Evolutionary conservation across 2,888 invertebrate species (phyloP).

Genomic region (Andricus quercusramuli): DNA sequence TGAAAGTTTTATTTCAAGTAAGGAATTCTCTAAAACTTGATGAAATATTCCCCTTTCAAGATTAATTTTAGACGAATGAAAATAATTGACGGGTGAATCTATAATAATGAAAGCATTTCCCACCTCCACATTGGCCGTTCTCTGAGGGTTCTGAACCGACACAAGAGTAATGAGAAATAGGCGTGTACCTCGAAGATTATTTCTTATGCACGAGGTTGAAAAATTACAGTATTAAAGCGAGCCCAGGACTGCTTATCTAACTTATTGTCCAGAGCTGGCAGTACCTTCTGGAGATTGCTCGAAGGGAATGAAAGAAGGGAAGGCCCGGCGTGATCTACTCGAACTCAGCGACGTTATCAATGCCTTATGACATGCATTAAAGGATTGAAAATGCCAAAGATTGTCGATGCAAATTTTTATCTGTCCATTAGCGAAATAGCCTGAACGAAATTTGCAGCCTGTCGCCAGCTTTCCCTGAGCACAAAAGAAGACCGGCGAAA

Average conservation of each 20-base stretch:
- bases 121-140: neutral
- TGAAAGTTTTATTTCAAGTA: too few relatives aligned
- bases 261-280: slow-evolving; percentile 65
- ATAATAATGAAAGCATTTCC: slow-evolving; percentile 5
- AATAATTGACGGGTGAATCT: neutral
- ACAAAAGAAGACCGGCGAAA: slow-evolving; percentile 43
- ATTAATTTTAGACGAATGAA: neutral
- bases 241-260: slow-evolving; percentile 66
- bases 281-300: slow-evolving; percentile 61
- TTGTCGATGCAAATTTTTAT: slow-evolving; percentile 68
- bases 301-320: slow-evolving; percentile 54
- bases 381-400: slow-evolving; percentile 70
- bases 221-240: slow-evolving; percentile 64
- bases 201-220: slow-evolving; percentile 55
- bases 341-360: slow-evolving; percentile 62
- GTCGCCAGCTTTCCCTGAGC: slow-evolving; percentile 15
- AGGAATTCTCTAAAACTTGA: neutral
- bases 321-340: slow-evolving; percentile 43
- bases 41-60: neutral
- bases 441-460: slow-evolving; percentile 61
- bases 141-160: neutral
- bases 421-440: slow-evolving; percentile 72
- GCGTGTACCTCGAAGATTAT: slow-evolving; percentile 34
- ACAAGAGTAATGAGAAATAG: slow-evolving; percentile 40
- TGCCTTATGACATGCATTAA: slow-evolving; percentile 71